Base-by-base conservation (phyloP, 2,113 vertebrate species). In the Urocolius indicus region DNA sequence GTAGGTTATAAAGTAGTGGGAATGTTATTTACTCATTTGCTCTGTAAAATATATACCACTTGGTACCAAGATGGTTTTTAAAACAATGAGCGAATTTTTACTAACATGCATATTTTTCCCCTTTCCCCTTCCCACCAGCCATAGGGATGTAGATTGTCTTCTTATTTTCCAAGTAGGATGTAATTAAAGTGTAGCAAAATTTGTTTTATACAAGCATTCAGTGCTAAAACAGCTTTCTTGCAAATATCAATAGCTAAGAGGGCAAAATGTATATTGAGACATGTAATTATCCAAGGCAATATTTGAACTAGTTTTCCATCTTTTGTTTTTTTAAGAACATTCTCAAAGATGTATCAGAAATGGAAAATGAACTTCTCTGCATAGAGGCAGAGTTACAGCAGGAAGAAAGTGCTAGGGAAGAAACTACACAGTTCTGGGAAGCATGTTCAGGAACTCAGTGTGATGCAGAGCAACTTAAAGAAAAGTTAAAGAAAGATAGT, bases 311-410 rank as follows among this genome's bases (percentile, higher is more conserved):
- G 29, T 78, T 67, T 88, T 48, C 3, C 10, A 0, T 36, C 4
- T 21, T 80, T 27, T 90, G 29, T 82, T 48, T 72, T 46, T 82
- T 38, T 93, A 93, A 98, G 98, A 94, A 59, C 72, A 89, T 98
- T 90, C 59, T 96, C 67, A 96, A 96, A 84, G 98, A 98, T n/a
- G 2, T 97, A 48, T 96, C 98, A 54, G 97, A 97, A 93, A 95
- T 94, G 62, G 96, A 97, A 89, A 76, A 24, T 16, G 95, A 96
- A 54, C 93, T 98, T 76, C 34, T 88, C 29, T 51, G 63, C 69
- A 93, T 98, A 89, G 97, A 98, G 59, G 38, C 38, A 45, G 95
- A 97, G 61, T 82, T 98, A 48, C 74, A 98, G 26, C 84, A 97
- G 84, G 76, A 97, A 68, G 73, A 97, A 66, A 89, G 13, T 86